Evolutionary conservation across 2,888 invertebrate genomes (phyloP), one percentile per base, ranked within the genome.

Genomic region (Tenthredo amoena): DNA sequence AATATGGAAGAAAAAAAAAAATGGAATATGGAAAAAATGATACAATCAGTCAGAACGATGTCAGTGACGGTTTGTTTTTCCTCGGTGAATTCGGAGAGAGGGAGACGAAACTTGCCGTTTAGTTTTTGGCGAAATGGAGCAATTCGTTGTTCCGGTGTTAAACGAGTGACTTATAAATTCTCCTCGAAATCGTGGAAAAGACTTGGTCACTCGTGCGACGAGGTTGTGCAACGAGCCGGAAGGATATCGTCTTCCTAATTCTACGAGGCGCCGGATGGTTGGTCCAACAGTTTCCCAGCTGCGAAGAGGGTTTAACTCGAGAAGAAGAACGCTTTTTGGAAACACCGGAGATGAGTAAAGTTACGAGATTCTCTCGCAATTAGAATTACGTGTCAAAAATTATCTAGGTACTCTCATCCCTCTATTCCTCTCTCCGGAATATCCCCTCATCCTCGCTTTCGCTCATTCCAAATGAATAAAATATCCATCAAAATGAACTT

Each of bases 171-270:
- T 68, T 68, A 68, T 34, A 68, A 68, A 68, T 68, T 68, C 68
- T 21, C 4, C 72, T 21, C 12, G 40, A n/a, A 74, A 74, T 74
- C 12, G 43, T 6, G 26, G n/a, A 43, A 43, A 31, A n/a, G 37
- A 74, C 43, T 43, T 74, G 40, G 40, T 43, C 31, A 43, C 40
- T 40, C 43, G 72, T 43, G n/a, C 72, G 21, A 43, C 26, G 40
- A 43, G 26, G 43, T 62, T 81, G 81, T 58, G 81, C 37, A 62
- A 58, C 62, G 40, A 62, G 10, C 10, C 15, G 81, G 26, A 81
- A 81, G 81, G 58, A 81, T 81, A 81, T 81, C 43, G 81, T 81
- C 81, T 81, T 37, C 81, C 81, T 81, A 81, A 81, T 81, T 81
- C 40, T 62, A n/a, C 62, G 58, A 81, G 81, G 58, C 50, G 40